These are phyloP conservation scores for Nesoenas mayeri DNA, from an alignment of 2,113 vertebrate species.

Conservation along the genomic window DNA sequence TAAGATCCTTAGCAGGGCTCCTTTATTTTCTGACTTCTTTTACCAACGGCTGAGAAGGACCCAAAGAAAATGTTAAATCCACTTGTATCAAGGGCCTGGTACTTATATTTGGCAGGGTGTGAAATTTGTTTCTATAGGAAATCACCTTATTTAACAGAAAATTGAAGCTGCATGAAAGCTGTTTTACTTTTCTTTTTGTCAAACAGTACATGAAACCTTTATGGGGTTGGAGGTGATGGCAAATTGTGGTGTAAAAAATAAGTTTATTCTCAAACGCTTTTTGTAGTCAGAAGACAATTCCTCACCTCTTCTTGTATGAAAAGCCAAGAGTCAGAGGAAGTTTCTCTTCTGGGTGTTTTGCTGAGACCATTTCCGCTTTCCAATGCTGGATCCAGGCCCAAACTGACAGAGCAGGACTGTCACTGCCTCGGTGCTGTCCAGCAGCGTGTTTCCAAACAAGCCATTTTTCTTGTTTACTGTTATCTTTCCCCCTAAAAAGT, in stretches of 20 bases:
- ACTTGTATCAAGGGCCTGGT: not conserved
- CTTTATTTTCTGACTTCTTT: constrained; percentile 29
- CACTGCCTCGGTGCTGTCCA: accelerated
- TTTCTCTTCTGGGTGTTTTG: not conserved
- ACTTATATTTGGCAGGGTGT: not conserved
- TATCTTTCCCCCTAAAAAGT: not conserved
- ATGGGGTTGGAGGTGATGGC: not conserved
- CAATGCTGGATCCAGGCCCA: not conserved
- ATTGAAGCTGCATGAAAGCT: not conserved
- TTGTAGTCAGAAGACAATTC: not conserved
- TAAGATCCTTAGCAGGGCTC: constrained; percentile 4
- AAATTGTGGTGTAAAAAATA: not conserved
- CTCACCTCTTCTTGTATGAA: not conserved
- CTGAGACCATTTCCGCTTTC: not conserved
- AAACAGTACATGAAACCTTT: not conserved
- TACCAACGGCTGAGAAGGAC: not conserved
- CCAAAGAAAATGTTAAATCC: constrained; percentile 26
- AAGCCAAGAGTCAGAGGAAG: not conserved
- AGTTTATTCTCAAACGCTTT: not conserved
- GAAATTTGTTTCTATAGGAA: constrained; percentile 41
- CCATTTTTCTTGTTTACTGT: not conserved
- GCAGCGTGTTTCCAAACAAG: not conserved
- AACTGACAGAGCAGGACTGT: accelerated
- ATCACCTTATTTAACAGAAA: constrained; percentile 7
- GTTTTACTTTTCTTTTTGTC: not conserved